Evolutionary conservation across 2,888 invertebrate species (phyloP).

Genomic region (Macaria notata): DNA sequence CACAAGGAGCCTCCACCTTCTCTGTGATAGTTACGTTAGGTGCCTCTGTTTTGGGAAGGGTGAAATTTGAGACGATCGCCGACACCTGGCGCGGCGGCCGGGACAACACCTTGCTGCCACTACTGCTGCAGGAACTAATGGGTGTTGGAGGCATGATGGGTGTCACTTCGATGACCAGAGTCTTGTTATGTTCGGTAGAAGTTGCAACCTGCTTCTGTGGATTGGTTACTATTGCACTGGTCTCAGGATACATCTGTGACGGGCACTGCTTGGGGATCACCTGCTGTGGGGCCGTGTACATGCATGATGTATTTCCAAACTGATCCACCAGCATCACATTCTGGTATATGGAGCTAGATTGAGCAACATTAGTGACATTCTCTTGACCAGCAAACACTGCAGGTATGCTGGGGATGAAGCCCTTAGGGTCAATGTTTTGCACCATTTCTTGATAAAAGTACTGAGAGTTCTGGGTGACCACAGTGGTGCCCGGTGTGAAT

Average conservation of each 20-base stretch:
- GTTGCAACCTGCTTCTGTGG: slow-evolving; percentile 48
- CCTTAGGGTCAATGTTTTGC: slow-evolving; percentile 70
- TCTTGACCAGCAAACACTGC: slow-evolving; percentile 59
- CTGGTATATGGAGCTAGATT: slow-evolving; percentile 70
- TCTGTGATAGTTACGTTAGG: slow-evolving; percentile 31
- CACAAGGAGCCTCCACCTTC: slow-evolving; percentile 42
- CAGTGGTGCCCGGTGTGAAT: slow-evolving; percentile 68
- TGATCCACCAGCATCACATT: slow-evolving; percentile 78
- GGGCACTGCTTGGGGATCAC: slow-evolving; percentile 57
- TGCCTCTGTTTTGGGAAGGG: slow-evolving; percentile 29
- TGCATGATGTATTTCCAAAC: slow-evolving; percentile 71
- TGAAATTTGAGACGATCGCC: slow-evolving; percentile 28
- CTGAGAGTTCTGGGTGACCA: slow-evolving; percentile 74
- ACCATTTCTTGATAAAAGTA: slow-evolving; percentile 77
- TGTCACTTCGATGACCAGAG: slow-evolving; percentile 70
- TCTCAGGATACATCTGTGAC: slow-evolving; percentile 52
- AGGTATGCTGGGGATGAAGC: slow-evolving; percentile 67
- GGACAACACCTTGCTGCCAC: slow-evolving; percentile 23
- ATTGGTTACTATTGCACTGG: slow-evolving; percentile 39
- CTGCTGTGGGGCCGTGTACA: slow-evolving; percentile 65
- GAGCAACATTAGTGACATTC: slow-evolving; percentile 64
- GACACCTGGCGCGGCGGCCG: slow-evolving; percentile 16
- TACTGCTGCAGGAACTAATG: slow-evolving; percentile 29
- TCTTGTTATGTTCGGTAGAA: slow-evolving; percentile 57
- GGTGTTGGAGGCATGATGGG: slow-evolving; percentile 51